Base-by-base conservation (phyloP, 2,797 vertebrate species). In the Columba guinea region DNA sequence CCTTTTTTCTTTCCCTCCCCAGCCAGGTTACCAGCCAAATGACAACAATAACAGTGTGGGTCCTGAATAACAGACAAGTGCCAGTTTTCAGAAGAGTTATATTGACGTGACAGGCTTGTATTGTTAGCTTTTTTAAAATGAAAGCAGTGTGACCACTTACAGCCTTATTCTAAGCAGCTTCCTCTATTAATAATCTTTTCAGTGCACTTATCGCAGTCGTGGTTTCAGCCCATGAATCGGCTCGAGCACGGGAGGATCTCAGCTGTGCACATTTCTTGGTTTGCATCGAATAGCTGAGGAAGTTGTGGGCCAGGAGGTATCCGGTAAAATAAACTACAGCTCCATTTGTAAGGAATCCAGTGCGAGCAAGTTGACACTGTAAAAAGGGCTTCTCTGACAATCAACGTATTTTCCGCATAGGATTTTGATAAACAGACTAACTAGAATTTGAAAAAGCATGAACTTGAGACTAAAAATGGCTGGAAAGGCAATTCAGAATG, bases 111-210 rank as follows among this genome's bases (percentile, higher is more conserved):
- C 24, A 64, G 86, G 76, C 86, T 95, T n/a, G 70, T 73, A 55
- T 60, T 86, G 70, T 52, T 73, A 44, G 52, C 46, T 85, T 75
- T 91, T 93, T 79, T 10, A 9, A 88, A 90, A 84, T 1, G 30
- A 92, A 93, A 90, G 75, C 28, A 39, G n/a, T 0, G 0, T 81
- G 60, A 58, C 62, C 5, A 5, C 32, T 84, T 69, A n/a, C 48
- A 49, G 63, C 62, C 62, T 52, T 85, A 34, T 88, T 96, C 68
- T 79, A 32, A 90, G 83, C 37, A 35, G n/a, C 89, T 85, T 94
- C 86, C 94, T 96, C 87, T 46, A 28, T 92, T 73, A 63, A 39
- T 46, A 64, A 91, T 90, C 91, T 94, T 89, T 87, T 70, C 90
- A 94, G 75, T 76, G 63, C 91, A 79, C 87, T 84, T 93, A 91